Evolutionary conservation across 2,113 vertebrate genomes (phyloP).

Genomic region (Sturnus vulgaris): DNA sequence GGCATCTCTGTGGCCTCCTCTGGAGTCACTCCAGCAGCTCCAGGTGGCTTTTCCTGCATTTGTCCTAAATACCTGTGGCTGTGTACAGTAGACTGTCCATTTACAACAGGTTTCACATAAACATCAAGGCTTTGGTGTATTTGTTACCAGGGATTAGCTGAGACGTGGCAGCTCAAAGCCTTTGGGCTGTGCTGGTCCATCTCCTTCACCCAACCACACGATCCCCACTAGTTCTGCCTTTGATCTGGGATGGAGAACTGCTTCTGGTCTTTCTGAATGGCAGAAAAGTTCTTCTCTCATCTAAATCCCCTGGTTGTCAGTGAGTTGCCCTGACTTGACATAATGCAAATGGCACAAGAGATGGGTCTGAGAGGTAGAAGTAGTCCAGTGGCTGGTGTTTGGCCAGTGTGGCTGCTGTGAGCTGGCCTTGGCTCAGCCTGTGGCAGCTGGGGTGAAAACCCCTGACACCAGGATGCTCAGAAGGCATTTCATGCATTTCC

Average conservation of each 20-base stretch:
- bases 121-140: background rate
- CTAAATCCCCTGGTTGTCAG: background rate
- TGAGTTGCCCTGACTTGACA: background rate
- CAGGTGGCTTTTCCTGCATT: background rate
- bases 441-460: background rate
- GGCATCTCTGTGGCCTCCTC: fast-evolving
- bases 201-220: fast-evolving
- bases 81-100: background rate
- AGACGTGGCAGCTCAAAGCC: background rate
- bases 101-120: background rate
- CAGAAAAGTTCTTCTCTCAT: background rate
- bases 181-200: background rate
- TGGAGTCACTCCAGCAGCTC: background rate
- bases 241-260: background rate
- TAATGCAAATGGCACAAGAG: background rate
- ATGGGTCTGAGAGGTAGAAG: background rate
- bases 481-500: background rate
- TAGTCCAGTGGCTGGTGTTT: background rate
- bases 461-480: fast-evolving
- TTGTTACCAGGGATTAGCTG: background rate
- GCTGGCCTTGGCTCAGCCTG: background rate
- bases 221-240: background rate
- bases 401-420: background rate
- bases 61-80: background rate
- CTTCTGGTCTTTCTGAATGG: background rate